Evolutionary conservation across 2,888 invertebrate species (phyloP).

Genomic region (Willowsia nigromaculata): DNA sequence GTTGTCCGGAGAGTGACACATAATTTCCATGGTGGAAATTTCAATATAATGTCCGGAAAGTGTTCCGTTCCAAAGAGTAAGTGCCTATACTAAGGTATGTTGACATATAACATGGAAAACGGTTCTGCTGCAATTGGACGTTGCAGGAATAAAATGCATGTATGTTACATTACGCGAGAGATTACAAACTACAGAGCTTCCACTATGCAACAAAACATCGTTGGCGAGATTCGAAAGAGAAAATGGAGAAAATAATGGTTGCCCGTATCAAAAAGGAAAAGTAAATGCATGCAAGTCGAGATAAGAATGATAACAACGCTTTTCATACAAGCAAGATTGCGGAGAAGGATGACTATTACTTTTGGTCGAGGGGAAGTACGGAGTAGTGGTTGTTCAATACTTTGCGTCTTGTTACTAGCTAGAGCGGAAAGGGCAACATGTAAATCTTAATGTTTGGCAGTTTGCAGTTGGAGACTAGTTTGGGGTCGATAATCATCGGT

Average conservation of each 20-base stretch:
- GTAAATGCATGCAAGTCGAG: not conserved
- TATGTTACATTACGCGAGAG: no score
- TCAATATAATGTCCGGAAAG: not conserved
- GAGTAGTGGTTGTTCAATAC: not conserved
- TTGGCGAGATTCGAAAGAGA: not conserved
- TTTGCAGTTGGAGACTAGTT: slow-evolving; percentile 9
- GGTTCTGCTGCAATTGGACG: not conserved
- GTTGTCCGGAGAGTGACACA: not conserved
- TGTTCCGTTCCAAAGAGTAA: not conserved
- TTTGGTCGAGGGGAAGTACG: not conserved
- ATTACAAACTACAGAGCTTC: not conserved
- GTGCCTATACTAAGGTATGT: not conserved
- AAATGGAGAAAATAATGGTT: not conserved
- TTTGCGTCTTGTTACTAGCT: not conserved
- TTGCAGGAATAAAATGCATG: not conserved
- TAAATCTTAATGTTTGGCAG: slow-evolving; percentile 27
- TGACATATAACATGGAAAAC: not conserved
- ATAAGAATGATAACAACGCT: not conserved
- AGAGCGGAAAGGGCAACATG: not conserved
- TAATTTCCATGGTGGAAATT: not conserved
- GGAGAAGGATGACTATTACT: not conserved
- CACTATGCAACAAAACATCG: not conserved
- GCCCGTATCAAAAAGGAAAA: not conserved
- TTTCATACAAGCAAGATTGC: not conserved
- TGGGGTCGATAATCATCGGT: slow-evolving; percentile 9